Evolutionary conservation across 1,140 invertebrate genomes (phyloP).

Genomic region (Eurosta solidaginis): DNA sequence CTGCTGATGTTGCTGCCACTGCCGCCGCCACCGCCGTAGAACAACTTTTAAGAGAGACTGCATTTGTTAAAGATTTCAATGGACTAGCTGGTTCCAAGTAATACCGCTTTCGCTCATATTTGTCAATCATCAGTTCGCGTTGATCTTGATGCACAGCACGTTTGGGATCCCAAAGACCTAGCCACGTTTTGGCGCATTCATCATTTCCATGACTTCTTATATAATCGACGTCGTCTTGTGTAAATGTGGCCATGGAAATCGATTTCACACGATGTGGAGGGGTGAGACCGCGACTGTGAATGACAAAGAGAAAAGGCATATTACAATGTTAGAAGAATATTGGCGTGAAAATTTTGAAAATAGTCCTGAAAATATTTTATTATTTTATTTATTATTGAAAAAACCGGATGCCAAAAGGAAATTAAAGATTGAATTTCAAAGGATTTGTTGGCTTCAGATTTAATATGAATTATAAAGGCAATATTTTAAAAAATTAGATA

Average conservation of each 20-base stretch:
- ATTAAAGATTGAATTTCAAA: neutral
- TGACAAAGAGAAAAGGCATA: constrained; percentile 20
- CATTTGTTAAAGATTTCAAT: constrained; percentile 56
- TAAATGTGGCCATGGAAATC: constrained; percentile 98
- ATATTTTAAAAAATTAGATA: neutral
- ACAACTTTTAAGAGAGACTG: constrained; percentile 54
- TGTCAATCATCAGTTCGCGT: constrained; percentile 88
- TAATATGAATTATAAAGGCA: neutral
- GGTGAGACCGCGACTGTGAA: constrained; percentile 88
- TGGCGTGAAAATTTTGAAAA: neutral
- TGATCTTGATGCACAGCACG: constrained; percentile 72
- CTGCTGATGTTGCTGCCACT: constrained; percentile 34
- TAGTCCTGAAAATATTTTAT: neutral
- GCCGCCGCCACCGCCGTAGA: constrained; percentile 37
- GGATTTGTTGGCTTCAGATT: neutral
- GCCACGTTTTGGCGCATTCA: constrained; percentile 88
- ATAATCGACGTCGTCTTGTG: constrained; percentile 92
- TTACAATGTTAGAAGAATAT: neutral
- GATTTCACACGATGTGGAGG: constrained; percentile 98
- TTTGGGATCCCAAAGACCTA: constrained; percentile 84
- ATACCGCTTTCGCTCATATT: constrained; percentile 89
- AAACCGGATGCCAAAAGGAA: constrained; percentile 2
- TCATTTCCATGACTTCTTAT: constrained; percentile 91
- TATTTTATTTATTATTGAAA: no score
- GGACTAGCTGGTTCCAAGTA: constrained; percentile 70